Conservation (phyloP, 1,140 invertebrate species). For the Scylla paramamosain region DNA sequence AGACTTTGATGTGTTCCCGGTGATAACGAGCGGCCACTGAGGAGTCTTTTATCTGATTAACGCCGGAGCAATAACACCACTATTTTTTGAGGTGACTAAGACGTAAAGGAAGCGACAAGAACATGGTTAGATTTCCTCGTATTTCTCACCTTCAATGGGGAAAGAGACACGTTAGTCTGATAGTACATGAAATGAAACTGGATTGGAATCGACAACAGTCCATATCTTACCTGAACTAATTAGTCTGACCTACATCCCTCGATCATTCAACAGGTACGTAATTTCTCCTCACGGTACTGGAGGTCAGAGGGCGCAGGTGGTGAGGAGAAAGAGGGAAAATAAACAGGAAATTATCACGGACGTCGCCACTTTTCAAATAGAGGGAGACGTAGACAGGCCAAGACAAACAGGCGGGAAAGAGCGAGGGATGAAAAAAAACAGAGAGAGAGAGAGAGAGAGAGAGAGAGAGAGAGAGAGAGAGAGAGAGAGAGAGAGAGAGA, state of each 20-base stretch:
- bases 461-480: constrained; percentile 20
- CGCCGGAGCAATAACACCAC: too few species aligned
- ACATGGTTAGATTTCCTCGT: too few species aligned
- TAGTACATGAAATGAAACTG: too few species aligned
- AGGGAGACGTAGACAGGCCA: background rate
- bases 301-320: background rate
- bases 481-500: constrained; percentile 12
- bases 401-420: background rate
- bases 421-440: too few species aligned
- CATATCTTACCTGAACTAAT: background rate
- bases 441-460: constrained; percentile 9
- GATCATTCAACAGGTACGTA: too few species aligned
- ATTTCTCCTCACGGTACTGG: background rate
- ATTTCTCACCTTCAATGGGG: too few species aligned
- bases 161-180: too few species aligned
- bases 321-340: background rate
- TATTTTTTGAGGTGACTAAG: too few species aligned
- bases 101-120: too few species aligned
- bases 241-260: background rate
- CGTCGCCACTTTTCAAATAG: background rate
- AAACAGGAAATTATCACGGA: background rate
- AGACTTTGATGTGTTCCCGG: background rate
- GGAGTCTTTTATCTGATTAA: background rate
- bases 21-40: background rate
- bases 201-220: too few species aligned